phyloP scores from a whole-genome alignment of 1,140 invertebrate species.

The Subanguina moxae region DNA sequence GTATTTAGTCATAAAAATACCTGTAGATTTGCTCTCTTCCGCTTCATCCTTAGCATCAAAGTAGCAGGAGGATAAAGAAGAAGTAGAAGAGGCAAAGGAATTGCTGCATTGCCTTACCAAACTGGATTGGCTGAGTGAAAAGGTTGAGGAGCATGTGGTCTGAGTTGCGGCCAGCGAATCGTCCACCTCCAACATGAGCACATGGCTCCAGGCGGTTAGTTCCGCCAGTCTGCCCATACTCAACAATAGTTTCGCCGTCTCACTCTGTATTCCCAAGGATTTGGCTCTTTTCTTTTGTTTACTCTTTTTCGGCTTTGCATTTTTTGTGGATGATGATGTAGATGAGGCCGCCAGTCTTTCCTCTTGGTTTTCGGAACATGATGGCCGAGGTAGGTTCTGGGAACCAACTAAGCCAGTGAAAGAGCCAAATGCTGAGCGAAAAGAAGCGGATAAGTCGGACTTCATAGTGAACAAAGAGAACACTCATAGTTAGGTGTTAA shows the following conservation, averaged over 20 bases:
- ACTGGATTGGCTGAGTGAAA: not conserved
- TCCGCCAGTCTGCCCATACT: not conserved
- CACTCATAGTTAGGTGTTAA: no score
- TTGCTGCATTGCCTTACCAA: not conserved
- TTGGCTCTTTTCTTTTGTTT: not conserved
- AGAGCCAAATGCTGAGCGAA: no score
- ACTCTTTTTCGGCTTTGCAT: no score
- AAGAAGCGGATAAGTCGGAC: no score
- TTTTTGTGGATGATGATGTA: no score
- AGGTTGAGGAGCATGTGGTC: not conserved
- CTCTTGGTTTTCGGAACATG: no score
- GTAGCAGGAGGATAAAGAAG: not conserved
- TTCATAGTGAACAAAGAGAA: no score
- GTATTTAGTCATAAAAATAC: no score
- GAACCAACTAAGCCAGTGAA: no score
- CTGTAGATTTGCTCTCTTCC: not conserved
- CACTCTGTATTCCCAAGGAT: not conserved
- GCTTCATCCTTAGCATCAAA: conserved; percentile 2
- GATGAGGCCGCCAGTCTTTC: no score
- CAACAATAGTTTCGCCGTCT: not conserved
- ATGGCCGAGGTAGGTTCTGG: no score
- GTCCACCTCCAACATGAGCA: not conserved
- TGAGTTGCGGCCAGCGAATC: not conserved
- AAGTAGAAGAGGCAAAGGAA: not conserved
- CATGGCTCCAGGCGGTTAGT: not conserved